Evolutionary conservation across 2,113 vertebrate species (phyloP).

Genomic region (Lontra canadensis): DNA sequence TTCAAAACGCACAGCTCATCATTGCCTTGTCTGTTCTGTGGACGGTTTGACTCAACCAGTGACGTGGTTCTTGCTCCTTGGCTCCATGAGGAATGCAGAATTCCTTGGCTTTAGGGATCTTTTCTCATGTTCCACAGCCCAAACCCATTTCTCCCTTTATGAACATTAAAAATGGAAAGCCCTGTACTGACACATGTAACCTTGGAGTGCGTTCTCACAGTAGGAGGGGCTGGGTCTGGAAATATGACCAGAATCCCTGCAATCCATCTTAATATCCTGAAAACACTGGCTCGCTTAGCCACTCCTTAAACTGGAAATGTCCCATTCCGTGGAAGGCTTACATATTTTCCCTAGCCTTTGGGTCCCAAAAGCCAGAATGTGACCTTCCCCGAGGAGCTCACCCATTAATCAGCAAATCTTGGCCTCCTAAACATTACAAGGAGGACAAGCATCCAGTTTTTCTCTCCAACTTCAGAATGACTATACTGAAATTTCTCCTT

Average conservation of each 20-base stretch:
- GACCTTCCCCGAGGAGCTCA: not conserved
- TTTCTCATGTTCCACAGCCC: not conserved
- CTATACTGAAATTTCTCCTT: not conserved
- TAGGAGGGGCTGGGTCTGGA: not conserved
- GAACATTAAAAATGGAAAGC: not conserved
- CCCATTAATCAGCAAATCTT: not conserved
- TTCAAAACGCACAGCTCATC: slow-evolving; percentile 12
- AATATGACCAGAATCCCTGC: not conserved
- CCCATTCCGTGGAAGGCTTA: not conserved
- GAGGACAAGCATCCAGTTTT: not conserved
- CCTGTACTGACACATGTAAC: not conserved
- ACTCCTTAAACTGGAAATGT: not conserved
- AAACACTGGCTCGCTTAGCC: not conserved
- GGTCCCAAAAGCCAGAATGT: not conserved
- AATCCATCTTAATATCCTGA: not conserved
- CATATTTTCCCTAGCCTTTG: not conserved
- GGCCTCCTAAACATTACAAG: not conserved
- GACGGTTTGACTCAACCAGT: not conserved
- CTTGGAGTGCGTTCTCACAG: not conserved
- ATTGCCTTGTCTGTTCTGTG: not conserved
- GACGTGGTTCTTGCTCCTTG: not conserved
- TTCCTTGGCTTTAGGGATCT: not conserved
- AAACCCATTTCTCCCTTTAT: not conserved
- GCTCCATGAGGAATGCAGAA: not conserved
- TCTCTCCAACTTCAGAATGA: not conserved